Conservation (phyloP, 2,113 vertebrate species). For the Pteronura brasiliensis region DNA sequence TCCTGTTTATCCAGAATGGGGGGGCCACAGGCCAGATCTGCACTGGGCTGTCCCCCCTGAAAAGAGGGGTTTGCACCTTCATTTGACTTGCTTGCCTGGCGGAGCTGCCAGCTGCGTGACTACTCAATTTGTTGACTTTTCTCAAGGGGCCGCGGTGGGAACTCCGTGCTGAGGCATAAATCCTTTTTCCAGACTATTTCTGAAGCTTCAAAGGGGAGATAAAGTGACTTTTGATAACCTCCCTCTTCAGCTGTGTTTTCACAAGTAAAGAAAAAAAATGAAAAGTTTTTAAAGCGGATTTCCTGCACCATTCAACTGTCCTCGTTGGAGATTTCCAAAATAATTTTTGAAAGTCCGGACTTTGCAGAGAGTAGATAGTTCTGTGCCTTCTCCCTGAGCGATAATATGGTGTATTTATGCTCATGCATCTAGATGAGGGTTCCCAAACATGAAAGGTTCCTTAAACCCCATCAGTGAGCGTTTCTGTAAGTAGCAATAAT, state of each 20-base stretch:
- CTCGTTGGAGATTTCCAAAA: neutral
- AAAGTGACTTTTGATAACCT: neutral
- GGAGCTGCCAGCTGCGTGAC: accelerated
- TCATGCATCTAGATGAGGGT: neutral
- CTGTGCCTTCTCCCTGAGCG: neutral
- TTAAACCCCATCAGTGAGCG: neutral
- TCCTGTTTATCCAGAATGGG: constrained; percentile 35
- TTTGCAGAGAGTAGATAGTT: neutral
- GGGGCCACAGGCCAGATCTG: neutral
- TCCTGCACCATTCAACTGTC: neutral
- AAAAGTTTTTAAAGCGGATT: neutral
- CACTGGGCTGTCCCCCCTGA: neutral
- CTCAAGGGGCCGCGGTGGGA: constrained; percentile 13
- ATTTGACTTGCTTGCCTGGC: neutral
- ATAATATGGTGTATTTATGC: neutral
- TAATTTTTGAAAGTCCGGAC: neutral
- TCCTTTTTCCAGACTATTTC: constrained; percentile 21
- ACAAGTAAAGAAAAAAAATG: neutral
- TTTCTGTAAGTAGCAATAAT: neutral
- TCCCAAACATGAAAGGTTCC: neutral
- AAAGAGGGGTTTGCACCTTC: neutral
- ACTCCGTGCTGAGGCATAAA: neutral
- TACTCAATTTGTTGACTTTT: neutral
- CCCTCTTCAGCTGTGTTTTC: neutral
- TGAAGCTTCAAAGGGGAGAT: constrained; percentile 1